These are phyloP conservation scores for Jordanella pulchra DNA, from an alignment of 2,797 vertebrate species.

Conservation along the genomic window DNA sequence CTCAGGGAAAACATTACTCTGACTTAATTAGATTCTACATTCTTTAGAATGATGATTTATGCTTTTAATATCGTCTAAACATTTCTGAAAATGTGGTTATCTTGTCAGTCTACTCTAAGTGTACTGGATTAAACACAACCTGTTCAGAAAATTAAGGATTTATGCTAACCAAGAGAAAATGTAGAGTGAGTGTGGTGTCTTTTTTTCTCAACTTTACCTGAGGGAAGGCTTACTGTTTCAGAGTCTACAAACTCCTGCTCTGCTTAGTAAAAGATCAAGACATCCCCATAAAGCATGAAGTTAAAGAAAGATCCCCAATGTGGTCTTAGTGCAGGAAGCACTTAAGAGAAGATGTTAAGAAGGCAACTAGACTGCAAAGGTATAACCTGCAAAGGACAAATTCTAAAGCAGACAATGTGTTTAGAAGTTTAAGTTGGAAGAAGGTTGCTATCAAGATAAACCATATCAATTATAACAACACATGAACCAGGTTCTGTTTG, in stretches of 20 bases:
- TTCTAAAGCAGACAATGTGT: not conserved
- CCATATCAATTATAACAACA: not conserved
- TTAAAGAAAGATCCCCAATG: not conserved
- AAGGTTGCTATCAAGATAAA: not conserved
- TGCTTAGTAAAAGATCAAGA: slow-evolving; percentile 1
- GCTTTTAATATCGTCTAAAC: not conserved
- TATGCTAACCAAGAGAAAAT: not conserved
- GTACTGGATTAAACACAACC: slow-evolving; percentile 1
- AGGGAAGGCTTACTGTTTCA: slow-evolving; percentile 3
- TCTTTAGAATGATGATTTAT: not conserved
- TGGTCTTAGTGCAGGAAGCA: not conserved
- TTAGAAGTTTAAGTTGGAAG: not conserved
- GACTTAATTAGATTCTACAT: not conserved
- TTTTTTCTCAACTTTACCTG: not conserved
- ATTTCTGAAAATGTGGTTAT: slow-evolving; percentile 4
- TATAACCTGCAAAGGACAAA: not conserved
- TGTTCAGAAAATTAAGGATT: not conserved
- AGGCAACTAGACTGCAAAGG: not conserved
- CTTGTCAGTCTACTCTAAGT: not conserved
- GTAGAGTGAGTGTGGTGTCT: not conserved
- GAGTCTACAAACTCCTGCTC: not conserved
- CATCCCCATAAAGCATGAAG: not conserved
- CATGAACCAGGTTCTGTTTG: not conserved
- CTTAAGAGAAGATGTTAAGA: not conserved
- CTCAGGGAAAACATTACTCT: not conserved